Conservation (phyloP, 2,113 vertebrate genomes). For the Rhynchomys soricoides region DNA sequence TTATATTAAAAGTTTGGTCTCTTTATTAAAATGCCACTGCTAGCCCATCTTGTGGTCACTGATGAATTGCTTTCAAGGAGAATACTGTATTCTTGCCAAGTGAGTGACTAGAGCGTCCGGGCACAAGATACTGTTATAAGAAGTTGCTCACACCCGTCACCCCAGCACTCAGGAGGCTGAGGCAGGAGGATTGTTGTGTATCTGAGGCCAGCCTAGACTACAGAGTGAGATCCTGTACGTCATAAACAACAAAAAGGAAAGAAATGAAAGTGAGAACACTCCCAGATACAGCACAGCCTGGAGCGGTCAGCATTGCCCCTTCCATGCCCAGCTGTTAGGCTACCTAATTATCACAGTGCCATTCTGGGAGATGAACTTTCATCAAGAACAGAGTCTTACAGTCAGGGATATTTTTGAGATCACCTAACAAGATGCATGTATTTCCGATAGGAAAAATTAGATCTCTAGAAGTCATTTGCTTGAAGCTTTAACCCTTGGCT, state of each 20-base stretch:
- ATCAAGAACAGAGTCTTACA: constrained; percentile 44
- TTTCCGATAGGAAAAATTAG: constrained; percentile 50
- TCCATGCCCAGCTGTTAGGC: constrained; percentile 1
- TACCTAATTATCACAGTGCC: constrained; percentile 46
- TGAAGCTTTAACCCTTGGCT: neutral
- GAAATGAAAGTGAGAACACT: constrained; percentile 52
- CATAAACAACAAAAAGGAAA: neutral
- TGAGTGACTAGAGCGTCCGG: neutral
- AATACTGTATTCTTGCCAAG: neutral
- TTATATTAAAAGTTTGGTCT: neutral
- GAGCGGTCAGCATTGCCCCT: constrained; percentile 7
- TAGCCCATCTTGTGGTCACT: neutral
- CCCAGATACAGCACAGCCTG: neutral
- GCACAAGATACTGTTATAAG: constrained; percentile 45
- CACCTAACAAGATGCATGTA: neutral
- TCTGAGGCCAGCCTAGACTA: neutral
- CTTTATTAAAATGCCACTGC: constrained; percentile 36
- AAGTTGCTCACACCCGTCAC: neutral
- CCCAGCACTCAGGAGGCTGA: neutral
- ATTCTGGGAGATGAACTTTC: constrained; percentile 39
- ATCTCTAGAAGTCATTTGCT: constrained; percentile 32
- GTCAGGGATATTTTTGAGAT: constrained; percentile 9
- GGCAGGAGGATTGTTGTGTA: neutral
- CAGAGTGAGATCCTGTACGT: neutral
- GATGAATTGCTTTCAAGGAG: neutral